A percentile compares a stretch with the other conserved stretches of the same genome.
Evolutionary conservation across 2,888 invertebrate species (phyloP).

Genomic region (Protula sp.): DNA sequence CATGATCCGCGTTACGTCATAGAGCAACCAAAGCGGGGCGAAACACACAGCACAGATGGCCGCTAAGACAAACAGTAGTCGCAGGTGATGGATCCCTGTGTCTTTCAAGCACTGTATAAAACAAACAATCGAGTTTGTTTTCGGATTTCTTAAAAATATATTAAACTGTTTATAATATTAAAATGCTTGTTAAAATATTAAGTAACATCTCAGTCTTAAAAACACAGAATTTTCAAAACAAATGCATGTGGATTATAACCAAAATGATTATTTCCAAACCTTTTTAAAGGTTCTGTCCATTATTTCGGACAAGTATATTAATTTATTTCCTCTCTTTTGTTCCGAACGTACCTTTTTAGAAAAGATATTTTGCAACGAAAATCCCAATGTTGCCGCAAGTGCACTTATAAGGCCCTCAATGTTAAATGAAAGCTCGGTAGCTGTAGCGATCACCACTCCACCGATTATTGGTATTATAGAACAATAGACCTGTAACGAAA

Average conservation of each 20-base stretch:
- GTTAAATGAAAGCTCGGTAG: slow-evolving; percentile 89
- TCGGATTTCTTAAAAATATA: no score
- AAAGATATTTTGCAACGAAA: slow-evolving; percentile 88
- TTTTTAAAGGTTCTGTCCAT: no score
- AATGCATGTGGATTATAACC: no score
- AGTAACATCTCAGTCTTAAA: no score
- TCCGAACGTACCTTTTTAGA: slow-evolving; percentile 80
- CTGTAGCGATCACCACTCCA: slow-evolving; percentile 85
- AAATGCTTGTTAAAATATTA: no score
- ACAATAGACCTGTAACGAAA: slow-evolving; percentile 68
- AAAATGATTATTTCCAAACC: no score
- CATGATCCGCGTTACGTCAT: slow-evolving; percentile 64
- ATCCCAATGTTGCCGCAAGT: slow-evolving; percentile 81
- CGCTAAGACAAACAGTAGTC: slow-evolving; percentile 74
- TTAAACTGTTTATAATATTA: no score
- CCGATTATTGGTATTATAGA: slow-evolving; percentile 84
- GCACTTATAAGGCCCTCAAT: slow-evolving; percentile 78
- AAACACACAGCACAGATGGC: slow-evolving; percentile 75
- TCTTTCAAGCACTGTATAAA: slow-evolving; percentile 68
- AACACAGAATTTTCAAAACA: no score
- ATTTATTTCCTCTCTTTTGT: no score
- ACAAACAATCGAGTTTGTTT: no score
- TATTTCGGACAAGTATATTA: no score
- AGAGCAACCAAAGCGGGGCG: slow-evolving; percentile 74
- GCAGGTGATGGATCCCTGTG: slow-evolving; percentile 82